A percentile compares a stretch with the other conserved stretches of the same genome.
Evolutionary conservation across 1,140 invertebrate species (phyloP).

Genomic region (Drosophila micromelanica): DNA sequence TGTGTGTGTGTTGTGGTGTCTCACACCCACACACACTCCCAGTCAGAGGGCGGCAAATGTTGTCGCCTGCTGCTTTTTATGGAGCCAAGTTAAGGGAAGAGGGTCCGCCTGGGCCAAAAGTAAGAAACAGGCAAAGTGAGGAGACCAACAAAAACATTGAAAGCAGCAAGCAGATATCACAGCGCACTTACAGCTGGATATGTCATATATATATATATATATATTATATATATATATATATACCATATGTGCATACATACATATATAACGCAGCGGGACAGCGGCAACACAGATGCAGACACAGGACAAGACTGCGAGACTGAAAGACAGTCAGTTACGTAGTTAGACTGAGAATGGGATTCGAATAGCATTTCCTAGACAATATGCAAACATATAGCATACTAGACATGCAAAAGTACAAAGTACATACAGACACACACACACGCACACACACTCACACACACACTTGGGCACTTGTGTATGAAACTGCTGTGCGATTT

Average conservation of each 20-base stretch:
- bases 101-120: conserved; percentile 2
- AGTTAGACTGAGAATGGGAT: conserved; percentile 51
- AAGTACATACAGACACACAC: conserved; percentile 16
- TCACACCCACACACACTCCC: no score
- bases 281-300: conserved; percentile 3
- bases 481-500: conserved; percentile 48
- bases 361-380: conserved; percentile 75
- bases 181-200: conserved; percentile 20
- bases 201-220: conserved; percentile 1
- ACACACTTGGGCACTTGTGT: conserved; percentile 33
- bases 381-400: conserved; percentile 78
- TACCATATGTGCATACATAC: neutral
- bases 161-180: conserved; percentile 10
- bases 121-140: conserved; percentile 7
- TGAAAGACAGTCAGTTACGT: conserved; percentile 32
- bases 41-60: conserved; percentile 13
- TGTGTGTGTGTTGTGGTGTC: neutral
- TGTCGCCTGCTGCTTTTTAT: conserved; percentile 34
- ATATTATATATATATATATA: no score
- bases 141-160: conserved; percentile 16
- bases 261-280: conserved; percentile 39
- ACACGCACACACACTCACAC: conserved; percentile 6
- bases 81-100: conserved; percentile 14
- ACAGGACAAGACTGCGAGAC: conserved; percentile 4
- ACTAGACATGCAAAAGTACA: conserved; percentile 53